Evolutionary conservation across 2,113 vertebrate species (phyloP).

Genomic region (Charina bottae): DNA sequence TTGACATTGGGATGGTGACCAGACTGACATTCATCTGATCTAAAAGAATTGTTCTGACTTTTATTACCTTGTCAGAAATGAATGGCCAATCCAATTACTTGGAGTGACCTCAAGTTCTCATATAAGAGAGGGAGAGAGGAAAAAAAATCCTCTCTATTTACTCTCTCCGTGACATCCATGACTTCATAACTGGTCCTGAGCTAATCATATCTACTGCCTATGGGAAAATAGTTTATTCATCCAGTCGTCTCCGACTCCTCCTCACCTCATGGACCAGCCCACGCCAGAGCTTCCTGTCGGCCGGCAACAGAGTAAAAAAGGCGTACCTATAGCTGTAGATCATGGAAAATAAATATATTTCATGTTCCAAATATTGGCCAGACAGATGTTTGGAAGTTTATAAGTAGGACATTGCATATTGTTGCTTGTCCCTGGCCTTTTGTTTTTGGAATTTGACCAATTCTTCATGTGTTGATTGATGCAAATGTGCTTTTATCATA

Average conservation of each 20-base stretch:
- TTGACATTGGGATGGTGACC: not conserved
- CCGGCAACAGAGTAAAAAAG: not conserved
- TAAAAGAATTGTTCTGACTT: not conserved
- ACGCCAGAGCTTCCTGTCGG: too few relatives aligned
- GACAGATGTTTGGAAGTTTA: too few relatives aligned
- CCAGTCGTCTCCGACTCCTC: too few relatives aligned
- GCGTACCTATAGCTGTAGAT: too few relatives aligned
- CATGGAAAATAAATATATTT: too few relatives aligned
- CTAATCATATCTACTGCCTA: not conserved
- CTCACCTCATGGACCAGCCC: too few relatives aligned
- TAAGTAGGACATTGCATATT: not conserved
- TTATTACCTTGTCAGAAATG: not conserved
- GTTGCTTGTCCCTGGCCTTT: not conserved
- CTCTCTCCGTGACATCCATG: not conserved
- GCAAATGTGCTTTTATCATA: not conserved
- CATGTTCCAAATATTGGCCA: too few relatives aligned
- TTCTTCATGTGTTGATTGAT: not conserved
- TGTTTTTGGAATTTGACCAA: not conserved
- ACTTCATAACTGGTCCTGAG: not conserved
- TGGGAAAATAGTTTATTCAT: not conserved
- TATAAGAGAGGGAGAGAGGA: not conserved
- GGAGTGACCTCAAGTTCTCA: not conserved
- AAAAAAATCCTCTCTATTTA: not conserved
- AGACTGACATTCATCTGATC: not conserved
- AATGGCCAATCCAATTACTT: not conserved